Conservation (phyloP, 2,888 invertebrate species). For the Drosophila subquinaria region DNA sequence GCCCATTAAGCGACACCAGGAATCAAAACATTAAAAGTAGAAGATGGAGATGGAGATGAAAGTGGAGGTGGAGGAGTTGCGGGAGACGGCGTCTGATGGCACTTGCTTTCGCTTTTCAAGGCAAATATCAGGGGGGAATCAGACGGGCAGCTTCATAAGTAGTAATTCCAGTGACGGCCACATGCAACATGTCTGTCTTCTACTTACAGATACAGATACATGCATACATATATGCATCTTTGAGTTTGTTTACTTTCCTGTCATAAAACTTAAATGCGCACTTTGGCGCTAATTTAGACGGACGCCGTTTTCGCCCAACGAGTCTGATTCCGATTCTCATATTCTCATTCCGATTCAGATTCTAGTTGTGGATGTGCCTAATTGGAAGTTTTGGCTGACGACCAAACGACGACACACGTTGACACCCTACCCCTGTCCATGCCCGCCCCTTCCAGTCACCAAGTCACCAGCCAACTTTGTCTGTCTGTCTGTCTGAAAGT, state of each 20-base stretch:
- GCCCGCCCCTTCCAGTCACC: background rate
- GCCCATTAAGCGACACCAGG: conserved; percentile 77
- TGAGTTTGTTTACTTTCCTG: conserved; percentile 69
- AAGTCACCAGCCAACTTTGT: background rate
- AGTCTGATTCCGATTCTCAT: conserved; percentile 9
- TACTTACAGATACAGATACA: conserved; percentile 9
- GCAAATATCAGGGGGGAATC: conserved; percentile 17
- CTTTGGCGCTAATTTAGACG: conserved; percentile 82
- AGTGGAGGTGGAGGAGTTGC: background rate
- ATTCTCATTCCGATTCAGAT: background rate
- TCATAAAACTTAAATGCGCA: conserved; percentile 82
- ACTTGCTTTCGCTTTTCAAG: conserved; percentile 56
- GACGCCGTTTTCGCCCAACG: conserved; percentile 52
- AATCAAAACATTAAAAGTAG: conserved; percentile 65
- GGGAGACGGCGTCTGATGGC: conserved; percentile 28
- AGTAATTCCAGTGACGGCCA: conserved; percentile 11
- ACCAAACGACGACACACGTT: conserved; percentile 16
- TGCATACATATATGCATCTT: conserved; percentile 4
- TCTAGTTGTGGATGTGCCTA: conserved; percentile 34
- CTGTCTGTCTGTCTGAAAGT: conserved; percentile 20
- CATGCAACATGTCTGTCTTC: conserved; percentile 34
- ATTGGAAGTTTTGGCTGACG: conserved; percentile 38
- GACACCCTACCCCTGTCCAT: background rate
- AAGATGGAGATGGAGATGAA: background rate
- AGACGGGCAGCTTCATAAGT: conserved; percentile 14